Base-by-base conservation (phyloP, 2,113 vertebrate species). In the Calidris pygmaea region DNA sequence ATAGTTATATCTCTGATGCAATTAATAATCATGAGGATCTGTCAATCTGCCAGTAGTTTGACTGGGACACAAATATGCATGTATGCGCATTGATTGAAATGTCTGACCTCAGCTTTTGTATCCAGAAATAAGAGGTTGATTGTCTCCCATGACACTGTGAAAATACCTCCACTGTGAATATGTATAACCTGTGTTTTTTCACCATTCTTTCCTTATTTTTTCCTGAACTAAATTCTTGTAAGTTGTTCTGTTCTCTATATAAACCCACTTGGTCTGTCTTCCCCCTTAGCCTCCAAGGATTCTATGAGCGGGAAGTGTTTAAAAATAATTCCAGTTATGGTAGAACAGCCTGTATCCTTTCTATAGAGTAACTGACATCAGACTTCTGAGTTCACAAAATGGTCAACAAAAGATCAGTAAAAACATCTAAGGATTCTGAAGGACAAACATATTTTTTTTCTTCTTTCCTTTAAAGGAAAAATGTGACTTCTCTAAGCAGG, bases 241-340 rank as follows among this genome's bases (percentile, higher is more conserved):
- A 85, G 48, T 72, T 84, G 27, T 55, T 85, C 76, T 91, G 53
- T 75, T 87, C 77, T 91, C 14, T 2, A 3, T 70, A 79, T 60
- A 82, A 91, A 79, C 62, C 48, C 45, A 7, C 39, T 55, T 48
- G 60, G 58, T 75, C 66, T 89, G 66, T 34, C 81, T 95, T 93
- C 78, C 87, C 95, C 53, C 80, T 84, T 37, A 93, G 52, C 84
- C 91, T 96, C 94, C 58, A 91, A 96, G 94, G 94, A 94, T 76
- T 58, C 48, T 2, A 29, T 48, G 30, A 96, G 93, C 71, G 89
- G 91, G 91, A 96, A 96, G 94, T 96, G 96, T 96, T 97, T 96
- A 96, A 97, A 97, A 97, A 96, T 96, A 96, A 94, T 96, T 87
- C 84, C 89, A 93, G 93, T 85, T 89, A 93, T 79, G 74, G 93